Conservation (phyloP, 2,888 invertebrate genomes). For the Ochlodes sylvanus region DNA sequence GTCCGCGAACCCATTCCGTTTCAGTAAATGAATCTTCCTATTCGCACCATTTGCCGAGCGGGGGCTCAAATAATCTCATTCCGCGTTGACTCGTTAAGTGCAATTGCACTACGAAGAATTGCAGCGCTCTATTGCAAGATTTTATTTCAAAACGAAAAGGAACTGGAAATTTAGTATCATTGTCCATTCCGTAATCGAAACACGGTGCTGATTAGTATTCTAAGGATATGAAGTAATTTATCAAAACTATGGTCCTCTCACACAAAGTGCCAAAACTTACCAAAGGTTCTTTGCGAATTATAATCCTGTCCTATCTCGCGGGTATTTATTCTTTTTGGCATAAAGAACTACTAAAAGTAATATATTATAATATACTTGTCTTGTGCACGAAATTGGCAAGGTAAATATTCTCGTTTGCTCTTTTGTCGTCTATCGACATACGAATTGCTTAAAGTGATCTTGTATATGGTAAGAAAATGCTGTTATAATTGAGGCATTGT, state of each 20-base stretch:
- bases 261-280: conserved; percentile 12
- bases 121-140: neutral
- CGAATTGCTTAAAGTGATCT: no score
- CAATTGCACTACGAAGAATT: conserved; percentile 40
- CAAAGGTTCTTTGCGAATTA: conserved; percentile 5
- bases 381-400: neutral
- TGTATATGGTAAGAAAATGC: no score
- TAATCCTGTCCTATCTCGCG: neutral
- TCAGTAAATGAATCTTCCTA: conserved; percentile 53
- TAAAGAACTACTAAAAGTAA: neutral
- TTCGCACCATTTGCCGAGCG: conserved; percentile 51
- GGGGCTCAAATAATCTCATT: conserved; percentile 48
- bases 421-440: no score
- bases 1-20: conserved; percentile 27
- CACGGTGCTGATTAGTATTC: conserved; percentile 2
- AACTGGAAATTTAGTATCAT: neutral
- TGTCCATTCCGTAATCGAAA: neutral
- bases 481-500: no score
- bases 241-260: conserved; percentile 4
- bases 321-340: neutral
- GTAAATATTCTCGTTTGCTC: no score
- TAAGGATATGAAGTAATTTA: neutral
- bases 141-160: neutral
- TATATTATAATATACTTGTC: neutral
- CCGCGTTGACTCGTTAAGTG: conserved; percentile 50